Evolutionary conservation across 2,888 invertebrate genomes (phyloP).

Genomic region (Sympetrum striolatum): DNA sequence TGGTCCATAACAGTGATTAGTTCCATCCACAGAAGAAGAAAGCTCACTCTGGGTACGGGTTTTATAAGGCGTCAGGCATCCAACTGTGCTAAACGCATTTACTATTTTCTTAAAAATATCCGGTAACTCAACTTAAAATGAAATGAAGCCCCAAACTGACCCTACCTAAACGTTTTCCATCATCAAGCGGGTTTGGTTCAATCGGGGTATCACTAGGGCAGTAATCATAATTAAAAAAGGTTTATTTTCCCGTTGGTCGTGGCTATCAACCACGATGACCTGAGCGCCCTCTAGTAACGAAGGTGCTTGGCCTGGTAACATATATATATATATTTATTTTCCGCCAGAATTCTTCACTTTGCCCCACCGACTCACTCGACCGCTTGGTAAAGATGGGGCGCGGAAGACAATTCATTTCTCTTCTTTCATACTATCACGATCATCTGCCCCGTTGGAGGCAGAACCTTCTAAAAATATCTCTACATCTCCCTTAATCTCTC

Average conservation of each 20-base stretch:
- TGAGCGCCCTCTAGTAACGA: neutral
- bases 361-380: neutral
- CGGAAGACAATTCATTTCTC: constrained; percentile 16
- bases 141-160: constrained; percentile 11
- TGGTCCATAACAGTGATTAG: neutral
- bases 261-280: neutral
- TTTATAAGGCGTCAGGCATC: neutral
- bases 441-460: no score
- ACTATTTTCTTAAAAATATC: neutral
- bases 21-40: constrained; percentile 1
- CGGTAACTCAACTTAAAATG: neutral
- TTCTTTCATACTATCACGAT: neutral
- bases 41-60: neutral
- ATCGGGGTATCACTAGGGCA: constrained; percentile 22
- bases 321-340: constrained; percentile 5
- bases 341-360: neutral
- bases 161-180: neutral
- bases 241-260: neutral
- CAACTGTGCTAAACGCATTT: constrained; percentile 25
- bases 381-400: neutral
- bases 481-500: neutral
- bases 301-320: constrained; percentile 14
- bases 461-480: no score
- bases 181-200: neutral
- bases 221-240: neutral